phyloP scores from a whole-genome alignment of 2,113 vertebrate genomes.

The Pseudolaguvia tuberculata region DNA sequence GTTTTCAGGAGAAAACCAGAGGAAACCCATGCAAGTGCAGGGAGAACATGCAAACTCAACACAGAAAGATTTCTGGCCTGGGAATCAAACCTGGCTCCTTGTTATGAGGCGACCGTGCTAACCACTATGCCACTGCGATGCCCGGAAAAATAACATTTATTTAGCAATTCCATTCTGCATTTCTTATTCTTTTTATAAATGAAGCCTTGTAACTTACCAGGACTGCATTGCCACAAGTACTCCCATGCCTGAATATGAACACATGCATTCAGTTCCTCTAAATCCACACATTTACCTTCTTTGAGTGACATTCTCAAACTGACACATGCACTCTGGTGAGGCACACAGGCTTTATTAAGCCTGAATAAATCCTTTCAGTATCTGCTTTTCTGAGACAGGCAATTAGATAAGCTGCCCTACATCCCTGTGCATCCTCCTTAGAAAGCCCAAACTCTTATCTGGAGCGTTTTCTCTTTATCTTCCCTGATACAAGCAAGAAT shows the following conservation, averaged over 20 bases:
- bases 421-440: conserved; percentile 31
- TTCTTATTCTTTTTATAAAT: not conserved
- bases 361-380: conserved; percentile 48
- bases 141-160: conserved; percentile 11
- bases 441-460: conserved; percentile 40
- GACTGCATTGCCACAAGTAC: conserved; percentile 6
- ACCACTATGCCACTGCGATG: no score
- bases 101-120: no score
- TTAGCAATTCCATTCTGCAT: not conserved
- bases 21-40: no score
- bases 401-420: conserved; percentile 45
- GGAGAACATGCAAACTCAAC: no score
- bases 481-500: conserved; percentile 28
- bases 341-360: conserved; percentile 44
- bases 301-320: conserved; percentile 42
- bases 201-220: not conserved
- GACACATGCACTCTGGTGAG: conserved; percentile 41
- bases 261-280: conserved; percentile 21
- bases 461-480: conserved; percentile 38
- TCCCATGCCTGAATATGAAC: conserved; percentile 34
- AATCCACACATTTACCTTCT: conserved; percentile 30
- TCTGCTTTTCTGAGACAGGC: conserved; percentile 43
- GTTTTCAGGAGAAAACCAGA: no score
- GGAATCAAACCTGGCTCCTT: no score
- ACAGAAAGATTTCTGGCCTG: no score